phyloP scores from a whole-genome alignment of 2,113 vertebrate genomes.

The Turnix velox region DNA sequence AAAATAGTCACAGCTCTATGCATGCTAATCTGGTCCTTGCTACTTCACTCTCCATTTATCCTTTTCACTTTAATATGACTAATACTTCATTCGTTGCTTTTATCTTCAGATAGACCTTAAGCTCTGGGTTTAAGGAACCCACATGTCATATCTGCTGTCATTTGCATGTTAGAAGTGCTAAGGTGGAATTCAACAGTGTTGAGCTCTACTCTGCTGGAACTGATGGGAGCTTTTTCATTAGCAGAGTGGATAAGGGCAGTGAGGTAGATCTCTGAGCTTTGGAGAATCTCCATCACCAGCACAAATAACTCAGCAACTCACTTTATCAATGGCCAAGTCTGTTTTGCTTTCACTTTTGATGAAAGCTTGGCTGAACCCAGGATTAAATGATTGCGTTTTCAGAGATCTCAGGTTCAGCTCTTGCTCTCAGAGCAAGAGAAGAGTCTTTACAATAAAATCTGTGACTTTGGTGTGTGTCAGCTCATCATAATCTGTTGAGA shows the following conservation, averaged over 20 bases:
- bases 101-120: not conserved
- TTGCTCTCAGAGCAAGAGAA: not conserved
- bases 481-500: not conserved
- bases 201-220: not conserved
- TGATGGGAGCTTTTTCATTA: not conserved
- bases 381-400: not conserved
- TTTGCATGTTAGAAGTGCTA: not conserved
- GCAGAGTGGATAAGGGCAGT: not conserved
- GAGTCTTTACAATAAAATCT: not conserved
- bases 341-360: not conserved
- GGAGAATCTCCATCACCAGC: not conserved
- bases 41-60: not conserved
- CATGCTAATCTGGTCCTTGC: not conserved
- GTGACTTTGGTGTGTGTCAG: not conserved
- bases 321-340: not conserved
- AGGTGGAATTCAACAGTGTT: not conserved
- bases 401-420: not conserved
- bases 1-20: not conserved
- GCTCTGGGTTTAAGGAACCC: not conserved
- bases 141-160: not conserved
- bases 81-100: not conserved
- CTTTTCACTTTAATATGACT: not conserved
- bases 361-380: not conserved
- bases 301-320: not conserved
- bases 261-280: not conserved